Conservation (phyloP, 2,113 vertebrate genomes). For the Nothocercus julius region DNA sequence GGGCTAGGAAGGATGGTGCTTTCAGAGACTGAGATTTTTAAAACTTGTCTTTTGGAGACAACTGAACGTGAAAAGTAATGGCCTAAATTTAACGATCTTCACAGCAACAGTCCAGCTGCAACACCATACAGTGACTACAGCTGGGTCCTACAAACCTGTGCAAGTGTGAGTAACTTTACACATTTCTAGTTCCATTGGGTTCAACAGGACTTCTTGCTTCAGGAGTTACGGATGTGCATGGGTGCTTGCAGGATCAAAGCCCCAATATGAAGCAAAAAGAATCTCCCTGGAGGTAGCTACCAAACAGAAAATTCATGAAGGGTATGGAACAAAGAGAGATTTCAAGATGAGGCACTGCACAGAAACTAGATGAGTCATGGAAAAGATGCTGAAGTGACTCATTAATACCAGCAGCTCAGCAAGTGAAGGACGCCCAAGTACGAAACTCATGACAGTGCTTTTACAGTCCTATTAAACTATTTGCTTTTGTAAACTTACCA, state of each 20-base stretch:
- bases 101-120: not conserved
- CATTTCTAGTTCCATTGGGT: not conserved
- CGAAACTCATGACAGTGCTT: conserved; percentile 54
- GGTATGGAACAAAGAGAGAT: conserved; percentile 47
- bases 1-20: not conserved
- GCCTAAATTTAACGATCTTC: not conserved
- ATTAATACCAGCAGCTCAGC: conserved; percentile 50
- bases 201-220: not conserved
- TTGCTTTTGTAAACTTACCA: conserved; percentile 65
- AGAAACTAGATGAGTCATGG: conserved; percentile 65
- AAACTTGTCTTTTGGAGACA: not conserved
- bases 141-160: not conserved
- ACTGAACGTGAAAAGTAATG: not conserved
- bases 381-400: conserved; percentile 63
- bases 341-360: conserved; percentile 50
- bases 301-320: conserved; percentile 16
- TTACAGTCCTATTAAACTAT: conserved; percentile 54
- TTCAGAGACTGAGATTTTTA: not conserved
- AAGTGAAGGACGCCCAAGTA: conserved; percentile 46
- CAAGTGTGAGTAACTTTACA: not conserved
- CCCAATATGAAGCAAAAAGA: not conserved
- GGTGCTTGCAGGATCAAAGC: not conserved
- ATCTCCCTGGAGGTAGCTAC: conserved; percentile 22
- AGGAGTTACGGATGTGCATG: not conserved
- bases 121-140: not conserved